phyloP scores from a whole-genome alignment of 2,888 invertebrate genomes.

The Sicus ferrugineus region DNA sequence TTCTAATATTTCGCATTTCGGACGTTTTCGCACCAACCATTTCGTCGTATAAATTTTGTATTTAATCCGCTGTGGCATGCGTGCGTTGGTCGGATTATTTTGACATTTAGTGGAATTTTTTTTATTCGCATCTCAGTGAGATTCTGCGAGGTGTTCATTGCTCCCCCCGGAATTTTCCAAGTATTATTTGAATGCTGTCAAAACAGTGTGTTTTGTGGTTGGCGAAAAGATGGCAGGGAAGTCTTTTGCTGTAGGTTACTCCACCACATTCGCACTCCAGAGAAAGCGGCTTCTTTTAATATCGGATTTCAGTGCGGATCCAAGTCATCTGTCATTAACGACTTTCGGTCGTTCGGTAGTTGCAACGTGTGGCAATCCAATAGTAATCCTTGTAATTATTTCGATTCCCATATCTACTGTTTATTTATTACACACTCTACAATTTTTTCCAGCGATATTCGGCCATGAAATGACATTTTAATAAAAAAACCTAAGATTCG shows the following conservation, averaged over 20 bases:
- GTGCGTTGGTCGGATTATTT: constrained; percentile 10
- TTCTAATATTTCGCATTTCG: neutral
- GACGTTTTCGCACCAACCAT: constrained; percentile 6
- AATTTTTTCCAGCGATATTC: too few relatives aligned
- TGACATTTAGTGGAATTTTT: constrained; percentile 7
- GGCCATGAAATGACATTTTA: too few relatives aligned
- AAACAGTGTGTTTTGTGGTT: neutral
- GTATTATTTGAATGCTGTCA: constrained; percentile 14
- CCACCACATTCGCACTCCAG: neutral
- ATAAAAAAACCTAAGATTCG: too few relatives aligned
- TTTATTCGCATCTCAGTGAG: neutral
- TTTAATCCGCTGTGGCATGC: neutral
- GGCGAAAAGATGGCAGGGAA: too few relatives aligned
- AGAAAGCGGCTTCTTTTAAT: neutral
- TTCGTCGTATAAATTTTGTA: neutral
- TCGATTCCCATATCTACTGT: too few relatives aligned
- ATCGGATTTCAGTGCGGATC: neutral
- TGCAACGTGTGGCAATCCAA: neutral
- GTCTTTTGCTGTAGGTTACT: too few relatives aligned
- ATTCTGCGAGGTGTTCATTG: neutral
- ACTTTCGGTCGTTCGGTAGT: neutral
- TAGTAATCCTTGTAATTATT: too few relatives aligned
- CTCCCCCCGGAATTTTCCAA: neutral
- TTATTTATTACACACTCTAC: too few relatives aligned
- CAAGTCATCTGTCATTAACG: neutral